Percentiles rank a stretch among this genome's conserved stretches.
Evolutionary conservation across 2,888 invertebrate genomes (phyloP).

Genomic region (Bimastos eiseni): DNA sequence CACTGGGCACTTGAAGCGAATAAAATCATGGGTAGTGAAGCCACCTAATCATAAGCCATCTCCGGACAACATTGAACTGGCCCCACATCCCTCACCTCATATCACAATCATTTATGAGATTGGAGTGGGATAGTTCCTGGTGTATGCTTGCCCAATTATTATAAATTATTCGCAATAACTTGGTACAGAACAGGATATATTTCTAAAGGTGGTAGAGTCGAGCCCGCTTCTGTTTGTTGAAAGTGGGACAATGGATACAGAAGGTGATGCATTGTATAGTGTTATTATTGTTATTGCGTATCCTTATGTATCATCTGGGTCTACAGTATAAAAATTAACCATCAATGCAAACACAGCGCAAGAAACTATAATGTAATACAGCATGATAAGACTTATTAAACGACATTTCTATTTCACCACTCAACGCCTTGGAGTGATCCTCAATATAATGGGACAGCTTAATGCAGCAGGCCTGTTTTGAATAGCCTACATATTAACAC

Average conservation of each 20-base stretch:
- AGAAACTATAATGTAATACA: neutral
- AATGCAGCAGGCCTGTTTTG: neutral
- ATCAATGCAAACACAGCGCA: neutral
- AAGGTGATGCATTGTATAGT: neutral
- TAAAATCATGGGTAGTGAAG: too few relatives aligned
- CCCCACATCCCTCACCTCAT: neutral
- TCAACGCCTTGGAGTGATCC: too few relatives aligned
- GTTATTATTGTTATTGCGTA: neutral
- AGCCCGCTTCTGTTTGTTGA: neutral
- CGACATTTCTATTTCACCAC: too few relatives aligned
- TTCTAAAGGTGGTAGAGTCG: neutral
- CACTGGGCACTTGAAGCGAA: too few relatives aligned
- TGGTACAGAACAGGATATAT: neutral
- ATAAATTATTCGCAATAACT: neutral
- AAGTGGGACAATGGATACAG: neutral
- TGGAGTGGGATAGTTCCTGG: neutral
- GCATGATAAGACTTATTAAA: too few relatives aligned
- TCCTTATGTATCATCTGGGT: too few relatives aligned
- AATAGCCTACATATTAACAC: too few relatives aligned
- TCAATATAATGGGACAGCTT: neutral
- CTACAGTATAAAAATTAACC: too few relatives aligned
- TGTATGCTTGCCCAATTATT: neutral
- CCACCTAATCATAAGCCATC: too few relatives aligned
- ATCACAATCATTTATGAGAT: neutral
- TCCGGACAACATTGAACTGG: too few relatives aligned